phyloP scores from a whole-genome alignment of 2,888 invertebrate genomes.

The Himalopsyche kuldschensis region DNA sequence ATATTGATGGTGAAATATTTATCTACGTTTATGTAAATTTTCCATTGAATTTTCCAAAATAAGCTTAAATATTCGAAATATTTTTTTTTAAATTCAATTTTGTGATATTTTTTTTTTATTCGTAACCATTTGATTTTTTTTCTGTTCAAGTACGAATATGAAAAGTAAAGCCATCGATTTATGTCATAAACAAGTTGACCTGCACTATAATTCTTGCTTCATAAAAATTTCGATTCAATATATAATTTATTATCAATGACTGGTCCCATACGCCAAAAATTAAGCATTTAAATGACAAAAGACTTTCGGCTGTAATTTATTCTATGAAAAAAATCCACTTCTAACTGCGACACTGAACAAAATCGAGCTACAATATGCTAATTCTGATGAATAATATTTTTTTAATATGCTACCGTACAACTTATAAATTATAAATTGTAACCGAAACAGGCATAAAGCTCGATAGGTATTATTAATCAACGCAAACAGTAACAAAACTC shows the following conservation, averaged over 20 bases:
- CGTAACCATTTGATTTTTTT: no score
- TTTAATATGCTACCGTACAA: not conserved
- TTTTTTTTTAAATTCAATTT: no score
- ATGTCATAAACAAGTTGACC: not conserved
- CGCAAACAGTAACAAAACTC: not conserved
- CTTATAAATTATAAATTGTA: not conserved
- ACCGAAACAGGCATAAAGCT: not conserved
- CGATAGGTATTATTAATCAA: not conserved
- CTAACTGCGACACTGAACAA: not conserved
- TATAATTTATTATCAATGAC: not conserved
- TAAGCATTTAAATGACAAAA: not conserved
- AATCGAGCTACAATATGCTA: not conserved
- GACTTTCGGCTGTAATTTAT: not conserved
- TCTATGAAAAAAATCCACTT: not conserved
- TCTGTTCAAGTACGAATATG: no score
- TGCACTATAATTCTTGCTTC: not conserved
- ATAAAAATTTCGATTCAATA: not conserved
- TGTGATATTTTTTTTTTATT: no score
- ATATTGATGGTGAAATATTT: no score
- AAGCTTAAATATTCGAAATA: no score
- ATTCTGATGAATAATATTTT: not conserved
- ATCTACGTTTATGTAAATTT: no score
- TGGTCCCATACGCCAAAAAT: not conserved
- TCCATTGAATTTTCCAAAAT: no score
- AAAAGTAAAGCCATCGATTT: no score